Percentiles rank a stretch among this genome's conserved stretches.
Evolutionary conservation across 2,113 vertebrate species (phyloP).

Genomic region (Martes martes): DNA sequence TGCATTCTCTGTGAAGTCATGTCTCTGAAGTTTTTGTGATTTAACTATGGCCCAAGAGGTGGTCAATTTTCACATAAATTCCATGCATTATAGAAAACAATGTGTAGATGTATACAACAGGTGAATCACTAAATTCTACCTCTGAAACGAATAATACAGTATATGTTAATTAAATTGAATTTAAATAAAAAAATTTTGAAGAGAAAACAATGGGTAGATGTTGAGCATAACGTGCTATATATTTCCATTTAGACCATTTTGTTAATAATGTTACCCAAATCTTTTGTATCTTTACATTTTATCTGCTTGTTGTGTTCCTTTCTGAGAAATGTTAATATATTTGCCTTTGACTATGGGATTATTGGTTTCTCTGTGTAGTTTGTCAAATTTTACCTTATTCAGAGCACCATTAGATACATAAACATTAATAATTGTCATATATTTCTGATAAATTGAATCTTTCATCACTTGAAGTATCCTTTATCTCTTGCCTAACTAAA

Average conservation of each 20-base stretch:
- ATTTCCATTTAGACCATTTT: not conserved
- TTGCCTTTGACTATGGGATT: not conserved
- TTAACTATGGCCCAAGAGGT: not conserved
- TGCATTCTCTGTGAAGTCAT: not conserved
- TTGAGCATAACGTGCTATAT: not conserved
- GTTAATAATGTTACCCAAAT: not conserved
- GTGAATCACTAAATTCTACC: too few species aligned
- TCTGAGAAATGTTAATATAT: not conserved
- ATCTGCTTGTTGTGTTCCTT: not conserved
- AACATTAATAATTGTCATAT: not conserved
- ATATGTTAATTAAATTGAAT: too few species aligned
- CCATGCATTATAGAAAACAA: not conserved
- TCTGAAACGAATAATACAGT: too few species aligned
- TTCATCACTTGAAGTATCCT: not conserved
- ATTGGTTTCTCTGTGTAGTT: not conserved
- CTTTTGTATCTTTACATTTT: not conserved
- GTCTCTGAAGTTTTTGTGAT: not conserved
- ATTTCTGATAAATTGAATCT: not conserved
- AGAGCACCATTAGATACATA: not conserved
- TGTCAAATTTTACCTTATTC: not conserved
- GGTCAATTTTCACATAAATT: not conserved
- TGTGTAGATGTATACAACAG: too few species aligned
- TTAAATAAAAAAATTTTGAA: not conserved
- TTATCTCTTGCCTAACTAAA: not conserved
- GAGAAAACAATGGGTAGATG: not conserved